Base-by-base conservation (phyloP, 2,113 vertebrate species). In the Pachypanchax playfairii region DNA sequence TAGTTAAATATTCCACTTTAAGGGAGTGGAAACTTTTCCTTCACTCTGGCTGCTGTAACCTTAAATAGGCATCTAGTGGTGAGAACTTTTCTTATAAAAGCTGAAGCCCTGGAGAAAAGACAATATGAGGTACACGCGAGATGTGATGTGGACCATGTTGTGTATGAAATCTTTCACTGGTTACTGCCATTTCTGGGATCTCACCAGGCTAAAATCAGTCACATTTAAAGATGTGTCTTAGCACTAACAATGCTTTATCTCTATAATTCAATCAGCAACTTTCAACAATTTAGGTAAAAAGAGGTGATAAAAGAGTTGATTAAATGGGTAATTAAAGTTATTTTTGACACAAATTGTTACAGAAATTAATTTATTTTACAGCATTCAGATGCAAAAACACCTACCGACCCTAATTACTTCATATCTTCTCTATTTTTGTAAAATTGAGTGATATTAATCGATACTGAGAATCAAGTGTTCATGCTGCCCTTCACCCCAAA, bases 381-480 rank as follows among this genome's bases (percentile, higher is more conserved):
- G 36, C 15, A 48, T 17, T 61, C 22, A 14, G 17, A 38, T 43
- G 0, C 21, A 61, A 49, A 51, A 21, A 6, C 62, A 49, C 3
- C 1, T n/a, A 60, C 52, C 21, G 59, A 53, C 51, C 67, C 53
- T 36, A 38, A 46, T 22, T 77, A 77, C 74, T 69, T 78, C 35
- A 65, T 54, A 65, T 76, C 56, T 58, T 44, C 52, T 35, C 28
- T 48, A 48, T 55, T 54, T 62, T 35, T 50, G n/a, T 36, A 57
- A 61, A 75, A 49, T 43, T 15, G 21, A 64, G 65, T 60, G 65
- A 78, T 55, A 70, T 69, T 85, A 88, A 78, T 46, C 47, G 88
- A 88, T 88, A 87, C 83, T 90, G 85, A 82, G 88, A 86, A 88
- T 77, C 57, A 24, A 64, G 42, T 20, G 8, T 60, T 50, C 26